Conservation (phyloP, 2,797 vertebrate species). For the Leucoraja ocellata region DNA sequence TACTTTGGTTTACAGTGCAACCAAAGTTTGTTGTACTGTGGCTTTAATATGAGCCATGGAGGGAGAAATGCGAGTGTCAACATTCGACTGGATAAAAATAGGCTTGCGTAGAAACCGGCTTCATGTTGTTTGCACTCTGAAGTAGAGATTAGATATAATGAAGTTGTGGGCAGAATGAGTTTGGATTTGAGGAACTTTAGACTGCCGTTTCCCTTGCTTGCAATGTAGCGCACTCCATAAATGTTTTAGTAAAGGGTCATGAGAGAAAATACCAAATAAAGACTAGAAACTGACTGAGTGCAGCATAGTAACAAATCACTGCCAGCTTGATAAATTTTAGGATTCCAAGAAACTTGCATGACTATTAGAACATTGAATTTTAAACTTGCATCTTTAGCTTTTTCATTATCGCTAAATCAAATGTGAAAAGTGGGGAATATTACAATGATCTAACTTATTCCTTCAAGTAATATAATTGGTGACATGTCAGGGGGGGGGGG, state of each 20-base stretch:
- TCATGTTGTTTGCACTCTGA: not conserved
- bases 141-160: constrained; percentile 13
- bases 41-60: not conserved
- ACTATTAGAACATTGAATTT: no score
- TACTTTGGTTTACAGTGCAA: not conserved
- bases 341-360: not conserved
- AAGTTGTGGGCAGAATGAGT: not conserved
- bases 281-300: not conserved
- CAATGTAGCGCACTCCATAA: not conserved
- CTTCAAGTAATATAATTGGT: not conserved
- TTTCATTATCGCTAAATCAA: not conserved
- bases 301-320: constrained; percentile 11
- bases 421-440: not conserved
- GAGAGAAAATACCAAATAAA: constrained; percentile 11
- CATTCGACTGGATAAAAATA: constrained; percentile 1
- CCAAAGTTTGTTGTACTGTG: not conserved
- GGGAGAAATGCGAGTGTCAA: not conserved
- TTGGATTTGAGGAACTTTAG: not conserved
- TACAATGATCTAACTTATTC: not conserved
- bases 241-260: constrained; percentile 11
- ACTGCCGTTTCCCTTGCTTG: not conserved
- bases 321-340: not conserved
- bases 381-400: not conserved
- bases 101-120: not conserved
- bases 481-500: no score